Base-by-base conservation (phyloP, 2,888 invertebrate species). In the Tromatobia lineatoria region DNA sequence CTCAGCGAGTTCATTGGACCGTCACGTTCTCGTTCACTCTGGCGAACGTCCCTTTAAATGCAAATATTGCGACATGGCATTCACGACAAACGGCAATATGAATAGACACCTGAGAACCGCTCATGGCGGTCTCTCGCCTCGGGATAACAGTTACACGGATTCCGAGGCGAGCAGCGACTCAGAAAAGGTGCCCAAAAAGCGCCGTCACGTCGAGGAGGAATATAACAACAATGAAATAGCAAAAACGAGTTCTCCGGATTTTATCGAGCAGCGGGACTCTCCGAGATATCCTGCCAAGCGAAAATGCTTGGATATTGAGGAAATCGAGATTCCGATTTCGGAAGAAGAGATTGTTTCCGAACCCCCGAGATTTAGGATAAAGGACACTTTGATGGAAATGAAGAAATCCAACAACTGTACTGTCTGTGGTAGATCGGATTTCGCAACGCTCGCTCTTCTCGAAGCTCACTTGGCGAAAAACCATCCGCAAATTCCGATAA, bases 21-120 rank as follows among this genome's bases (percentile, higher is more conserved):
- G 97, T 38, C 97, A 98, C 94, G 96, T 97, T 89, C 94, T 97
- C 79, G 96, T 97, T 3, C 97, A 97, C 92, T 96, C 97, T 52
- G 97, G 97, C 18, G 97, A 97, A 91, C 95, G 97, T 11, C 97
- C 97, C 2, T 97, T 97, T 94, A 96, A 96, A 90, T 98, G 97
- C 93, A 96, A 96, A 90, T 95, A 96, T 88, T 98, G 97, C 93
- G 96, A 96, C 78, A 96, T 97, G 94, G 96, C 97, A 54, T 98
- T 98, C 94, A 97, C 97, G 47, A 97, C 97, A 15, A 97, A 97
- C 92, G 97, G 97, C 34, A 97, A 97, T 93, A 97, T 98, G 97
- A 97, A 97, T 91, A 94, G 97, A 52, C 98, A 98, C 93, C 95
- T 97, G 95, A 95, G 97, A 82, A 97, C 96, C 2, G 91, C 92